A percentile compares a stretch with the other conserved stretches of the same genome.
Conservation (phyloP, 2,888 invertebrate species). For the Chymomyza fuscimana region DNA sequence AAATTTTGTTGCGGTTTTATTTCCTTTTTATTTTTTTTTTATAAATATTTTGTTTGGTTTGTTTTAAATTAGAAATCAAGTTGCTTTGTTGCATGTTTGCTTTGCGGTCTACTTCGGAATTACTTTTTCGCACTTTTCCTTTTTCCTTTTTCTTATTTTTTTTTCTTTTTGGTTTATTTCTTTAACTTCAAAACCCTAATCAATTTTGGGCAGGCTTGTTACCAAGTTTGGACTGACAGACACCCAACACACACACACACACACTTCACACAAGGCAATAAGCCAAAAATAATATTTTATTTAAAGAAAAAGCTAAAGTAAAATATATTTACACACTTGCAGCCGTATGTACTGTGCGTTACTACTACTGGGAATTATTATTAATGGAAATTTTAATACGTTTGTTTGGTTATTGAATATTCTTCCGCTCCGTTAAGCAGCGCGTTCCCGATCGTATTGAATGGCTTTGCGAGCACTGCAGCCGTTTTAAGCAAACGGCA, state of each 20-base stretch:
- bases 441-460: not conserved
- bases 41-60: conserved; percentile 40
- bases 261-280: not conserved
- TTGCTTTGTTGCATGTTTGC: conserved; percentile 50
- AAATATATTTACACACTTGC: not conserved
- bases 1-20: conserved; percentile 63
- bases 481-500: not conserved
- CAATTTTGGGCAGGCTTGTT: conserved; percentile 33
- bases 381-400: not conserved
- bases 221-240: conserved; percentile 14
- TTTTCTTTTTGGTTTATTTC: conserved; percentile 9
- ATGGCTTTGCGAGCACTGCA: not conserved
- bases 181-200: conserved; percentile 29
- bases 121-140: conserved; percentile 54
- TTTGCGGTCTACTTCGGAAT: conserved; percentile 62
- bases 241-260: conserved; percentile 2
- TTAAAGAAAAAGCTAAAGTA: not conserved
- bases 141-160: conserved; percentile 12
- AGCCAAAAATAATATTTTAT: conserved; percentile 4
- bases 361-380: not conserved
- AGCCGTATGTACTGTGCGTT: not conserved
- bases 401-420: not conserved
- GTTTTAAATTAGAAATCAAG: conserved; percentile 66
- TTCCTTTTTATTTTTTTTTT: conserved; percentile 33
- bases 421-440: not conserved